phyloP scores from a whole-genome alignment of 2,113 vertebrate species.

The Oncorhynchus gorbuscha region DNA sequence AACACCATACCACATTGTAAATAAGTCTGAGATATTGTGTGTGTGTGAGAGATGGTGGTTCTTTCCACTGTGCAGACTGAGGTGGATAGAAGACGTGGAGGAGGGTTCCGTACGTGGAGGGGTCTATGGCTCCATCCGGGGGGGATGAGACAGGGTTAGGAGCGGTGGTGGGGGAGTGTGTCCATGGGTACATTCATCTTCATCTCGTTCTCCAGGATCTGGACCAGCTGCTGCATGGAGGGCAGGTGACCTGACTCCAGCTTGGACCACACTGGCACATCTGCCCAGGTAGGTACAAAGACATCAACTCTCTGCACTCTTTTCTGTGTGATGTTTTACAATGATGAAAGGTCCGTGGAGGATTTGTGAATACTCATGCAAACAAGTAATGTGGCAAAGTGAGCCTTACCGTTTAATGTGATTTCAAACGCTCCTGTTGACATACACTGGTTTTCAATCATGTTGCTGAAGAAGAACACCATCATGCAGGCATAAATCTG shows the following conservation, averaged over 20 bases:
- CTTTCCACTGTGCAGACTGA: too few relatives aligned
- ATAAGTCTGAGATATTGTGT: too few relatives aligned
- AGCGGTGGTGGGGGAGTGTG: conserved; percentile 86
- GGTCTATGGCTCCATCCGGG: conserved; percentile 71
- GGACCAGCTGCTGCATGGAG: conserved; percentile 98
- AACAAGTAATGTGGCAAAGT: not conserved
- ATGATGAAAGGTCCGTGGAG: not conserved
- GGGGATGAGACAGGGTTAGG: conserved; percentile 82
- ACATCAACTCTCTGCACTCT: not conserved
- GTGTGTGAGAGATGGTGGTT: too few relatives aligned
- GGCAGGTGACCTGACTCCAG: conserved; percentile 96
- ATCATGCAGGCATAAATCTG: conserved; percentile 99
- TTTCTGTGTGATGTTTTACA: not conserved
- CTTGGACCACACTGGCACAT: conserved; percentile 98
- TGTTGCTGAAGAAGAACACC: conserved; percentile 99
- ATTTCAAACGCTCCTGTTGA: conserved; percentile 98
- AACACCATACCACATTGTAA: too few relatives aligned
- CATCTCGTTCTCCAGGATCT: conserved; percentile 99
- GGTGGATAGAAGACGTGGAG: too few relatives aligned
- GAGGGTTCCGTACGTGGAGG: conserved; percentile 64
- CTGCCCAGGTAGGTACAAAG: conserved; percentile 57
- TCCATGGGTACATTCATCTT: conserved; percentile 98
- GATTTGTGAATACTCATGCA: too few relatives aligned
- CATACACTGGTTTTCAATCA: conserved; percentile 99
- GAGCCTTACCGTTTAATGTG: conserved; percentile 89